Base-by-base conservation (phyloP, 1,140 invertebrate genomes). In the Bombus fervidus region DNA sequence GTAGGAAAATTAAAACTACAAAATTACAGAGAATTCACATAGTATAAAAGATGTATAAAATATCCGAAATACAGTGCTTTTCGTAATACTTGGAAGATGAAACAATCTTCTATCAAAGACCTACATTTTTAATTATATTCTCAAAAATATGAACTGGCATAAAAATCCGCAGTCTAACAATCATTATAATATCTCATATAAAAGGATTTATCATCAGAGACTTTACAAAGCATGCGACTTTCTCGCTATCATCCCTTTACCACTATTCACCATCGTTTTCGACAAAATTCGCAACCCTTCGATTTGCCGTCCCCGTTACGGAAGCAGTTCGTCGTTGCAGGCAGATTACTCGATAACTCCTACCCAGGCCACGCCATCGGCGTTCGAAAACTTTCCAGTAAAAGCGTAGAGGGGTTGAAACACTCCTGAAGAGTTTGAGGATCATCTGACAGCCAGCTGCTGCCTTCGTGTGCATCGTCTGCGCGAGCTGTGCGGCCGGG, bases 321-420 rank as follows among this genome's bases (percentile, higher is more conserved):
- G n/a, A 66, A 73, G 66, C 81, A 68, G 77, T 37, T 80, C 62
- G 64, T 18, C 72, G 78, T 75, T 62, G 71, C 79, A 90, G 66
- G 82, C 83, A 87, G 87, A 90, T 90, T 86, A 73, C 75, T 87
- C 82, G 80, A 87, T 86, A 90, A 87, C 83, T 90, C 79, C 87
- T 77, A 71, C 59, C 59, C 76, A 64, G 78, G 37, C 68, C 78
- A 64, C 74, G 84, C 80, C 69, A 79, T 57, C 59, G 75, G 59
- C 68, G 79, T 78, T 66, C 37, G 71, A 68, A 72, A 90, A 90
- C 75, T 90, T 90, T 82, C 37, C 68, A 39, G 34, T 25, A 66
- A 15, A n/a, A 3, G 5, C 15, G 34, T 31, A 41, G 8, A 5
- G 13, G 34, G 31, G 37, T 37, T 41, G 75, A 79, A 81, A 41